Evolutionary conservation across 1,140 invertebrate genomes (phyloP).

Genomic region (Drosophila hydei): DNA sequence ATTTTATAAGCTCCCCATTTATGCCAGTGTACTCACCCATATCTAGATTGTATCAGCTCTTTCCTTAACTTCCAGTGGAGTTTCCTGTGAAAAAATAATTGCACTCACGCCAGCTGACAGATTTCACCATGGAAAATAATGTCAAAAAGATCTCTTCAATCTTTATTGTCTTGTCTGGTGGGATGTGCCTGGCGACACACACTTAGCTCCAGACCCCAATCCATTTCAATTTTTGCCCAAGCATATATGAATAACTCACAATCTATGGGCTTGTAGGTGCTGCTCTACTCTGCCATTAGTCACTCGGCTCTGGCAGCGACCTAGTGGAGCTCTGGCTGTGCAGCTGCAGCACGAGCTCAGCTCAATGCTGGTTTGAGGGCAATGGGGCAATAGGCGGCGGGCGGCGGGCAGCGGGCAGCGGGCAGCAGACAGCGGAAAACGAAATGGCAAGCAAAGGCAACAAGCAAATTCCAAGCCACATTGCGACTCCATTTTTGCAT

Average conservation of each 20-base stretch:
- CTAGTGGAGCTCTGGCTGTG: conserved; percentile 32
- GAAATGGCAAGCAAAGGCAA: conserved; percentile 47
- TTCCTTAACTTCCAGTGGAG: background rate
- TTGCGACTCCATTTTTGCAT: conserved; percentile 25
- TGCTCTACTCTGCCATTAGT: conserved; percentile 25
- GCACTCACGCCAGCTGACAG: conserved; percentile 12
- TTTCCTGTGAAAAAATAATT: conserved; percentile 2
- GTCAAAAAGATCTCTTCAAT: conserved; percentile 9
- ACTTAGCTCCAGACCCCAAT: conserved; percentile 15
- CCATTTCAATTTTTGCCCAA: conserved; percentile 23
- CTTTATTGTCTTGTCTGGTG: conserved; percentile 13
- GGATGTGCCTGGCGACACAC: conserved; percentile 9
- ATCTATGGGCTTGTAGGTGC: conserved; percentile 12
- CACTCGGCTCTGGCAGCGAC: conserved; percentile 35
- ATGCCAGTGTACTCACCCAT: background rate
- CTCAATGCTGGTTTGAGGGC: conserved; percentile 14
- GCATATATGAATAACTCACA: background rate
- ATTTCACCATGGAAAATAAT: conserved; percentile 3
- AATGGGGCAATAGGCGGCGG: conserved; percentile 20
- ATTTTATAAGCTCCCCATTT: too few relatives aligned
- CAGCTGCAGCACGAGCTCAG: conserved; percentile 25
- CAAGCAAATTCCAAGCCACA: conserved; percentile 51
- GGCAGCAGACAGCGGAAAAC: conserved; percentile 37
- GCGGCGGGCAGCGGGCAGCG: conserved; percentile 29
- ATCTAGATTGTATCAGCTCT: background rate